Percentiles rank a stretch among this genome's conserved stretches.
Evolutionary conservation across 1,140 invertebrate genomes (phyloP).

Genomic region (Eupristina koningsbergeri): DNA sequence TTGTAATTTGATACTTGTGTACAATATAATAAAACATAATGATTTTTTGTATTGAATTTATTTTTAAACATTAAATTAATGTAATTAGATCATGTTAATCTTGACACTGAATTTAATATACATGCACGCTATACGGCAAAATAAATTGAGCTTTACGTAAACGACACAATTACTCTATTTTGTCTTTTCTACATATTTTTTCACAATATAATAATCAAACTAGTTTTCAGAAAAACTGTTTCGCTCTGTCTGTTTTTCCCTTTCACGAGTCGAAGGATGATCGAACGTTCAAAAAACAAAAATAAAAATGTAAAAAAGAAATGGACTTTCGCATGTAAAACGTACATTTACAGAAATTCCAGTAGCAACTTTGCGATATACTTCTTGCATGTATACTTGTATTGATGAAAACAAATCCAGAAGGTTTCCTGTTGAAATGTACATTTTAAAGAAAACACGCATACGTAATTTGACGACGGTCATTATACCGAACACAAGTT

Average conservation of each 20-base stretch:
- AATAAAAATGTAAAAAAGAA: not conserved
- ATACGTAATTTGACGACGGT: slow-evolving; percentile 57
- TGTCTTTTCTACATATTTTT: not conserved
- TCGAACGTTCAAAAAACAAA: not conserved
- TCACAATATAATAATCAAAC: not conserved
- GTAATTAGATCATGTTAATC: not conserved
- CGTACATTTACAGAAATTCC: slow-evolving; percentile 40
- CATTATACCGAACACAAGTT: slow-evolving; percentile 24
- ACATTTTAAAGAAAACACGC: slow-evolving; percentile 53
- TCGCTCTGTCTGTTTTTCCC: not conserved
- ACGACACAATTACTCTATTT: not conserved
- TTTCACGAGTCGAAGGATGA: slow-evolving; percentile 19
- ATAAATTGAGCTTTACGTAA: not conserved
- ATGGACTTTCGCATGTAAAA: slow-evolving; percentile 35
- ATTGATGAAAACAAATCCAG: slow-evolving; percentile 43
- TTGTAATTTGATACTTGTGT: too few relatives aligned
- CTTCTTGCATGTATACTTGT: not conserved
- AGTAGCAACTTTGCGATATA: slow-evolving; percentile 8
- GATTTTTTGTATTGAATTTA: too few relatives aligned
- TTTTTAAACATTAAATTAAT: not conserved
- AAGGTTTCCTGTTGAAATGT: slow-evolving; percentile 39
- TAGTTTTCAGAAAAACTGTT: slow-evolving; percentile 23
- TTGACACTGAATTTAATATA: not conserved
- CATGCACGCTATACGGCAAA: not conserved
- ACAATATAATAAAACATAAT: too few relatives aligned